These are phyloP conservation scores for Siderastrea radians DNA, from an alignment of 92 coral and sea anemone genomes.

Conservation along the genomic window DNA sequence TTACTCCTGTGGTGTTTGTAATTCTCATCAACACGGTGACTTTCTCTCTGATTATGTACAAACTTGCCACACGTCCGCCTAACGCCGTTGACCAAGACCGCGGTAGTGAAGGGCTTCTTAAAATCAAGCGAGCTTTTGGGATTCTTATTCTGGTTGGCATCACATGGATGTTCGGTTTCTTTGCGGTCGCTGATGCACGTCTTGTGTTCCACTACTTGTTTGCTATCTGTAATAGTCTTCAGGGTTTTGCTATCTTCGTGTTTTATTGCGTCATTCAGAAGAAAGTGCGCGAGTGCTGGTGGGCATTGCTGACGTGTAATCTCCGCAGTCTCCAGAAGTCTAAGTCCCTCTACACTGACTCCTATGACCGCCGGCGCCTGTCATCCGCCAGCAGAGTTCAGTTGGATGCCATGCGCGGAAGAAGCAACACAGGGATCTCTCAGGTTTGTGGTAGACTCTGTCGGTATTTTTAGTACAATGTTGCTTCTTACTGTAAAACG, in stretches of 20 bases:
- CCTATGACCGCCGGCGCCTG: conserved; percentile 92
- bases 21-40: conserved; percentile 84
- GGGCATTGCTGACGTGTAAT: conserved; percentile 91
- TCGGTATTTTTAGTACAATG: background rate
- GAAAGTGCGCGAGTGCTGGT: conserved; percentile 98
- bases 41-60: conserved; percentile 91
- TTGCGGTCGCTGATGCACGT: conserved; percentile 90
- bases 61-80: conserved; percentile 93
- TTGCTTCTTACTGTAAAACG: too few relatives aligned
- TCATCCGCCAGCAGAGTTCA: conserved; percentile 89
- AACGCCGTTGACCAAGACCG: conserved; percentile 91
- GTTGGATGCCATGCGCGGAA: conserved; percentile 89
- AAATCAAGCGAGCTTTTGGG: conserved; percentile 95
- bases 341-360: conserved; percentile 89
- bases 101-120: conserved; percentile 76
- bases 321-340: conserved; percentile 81
- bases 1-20: conserved; percentile 88
- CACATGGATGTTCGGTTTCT: conserved; percentile 96
- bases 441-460: conserved; percentile 57
- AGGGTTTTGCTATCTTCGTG: conserved; percentile 94
- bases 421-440: conserved; percentile 81
- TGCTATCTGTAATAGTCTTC: conserved; percentile 89
- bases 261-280: conserved; percentile 96
- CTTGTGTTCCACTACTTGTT: conserved; percentile 90
- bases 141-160: conserved; percentile 94